phyloP scores from a whole-genome alignment of 2,113 vertebrate genomes.

The Papio anubis region DNA sequence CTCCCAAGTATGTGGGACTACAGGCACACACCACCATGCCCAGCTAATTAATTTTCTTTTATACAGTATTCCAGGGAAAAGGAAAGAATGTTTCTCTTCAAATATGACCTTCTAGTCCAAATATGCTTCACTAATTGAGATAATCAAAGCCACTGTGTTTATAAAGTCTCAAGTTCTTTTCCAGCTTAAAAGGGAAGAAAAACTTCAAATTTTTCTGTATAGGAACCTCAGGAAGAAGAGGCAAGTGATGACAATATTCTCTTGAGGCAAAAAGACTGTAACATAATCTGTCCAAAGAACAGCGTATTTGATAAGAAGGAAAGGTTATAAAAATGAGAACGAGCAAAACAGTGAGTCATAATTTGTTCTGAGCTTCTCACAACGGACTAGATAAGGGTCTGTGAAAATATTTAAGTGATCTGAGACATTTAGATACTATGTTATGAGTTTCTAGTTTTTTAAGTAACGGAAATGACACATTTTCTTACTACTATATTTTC shows the following conservation, averaged over 20 bases:
- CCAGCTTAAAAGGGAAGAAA: not conserved
- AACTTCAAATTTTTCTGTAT: not conserved
- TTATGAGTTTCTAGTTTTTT: not conserved
- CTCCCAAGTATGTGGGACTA: too few relatives aligned
- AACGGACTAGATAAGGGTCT: not conserved
- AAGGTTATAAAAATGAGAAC: conserved; percentile 20
- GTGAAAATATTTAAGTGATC: not conserved
- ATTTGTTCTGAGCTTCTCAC: not conserved
- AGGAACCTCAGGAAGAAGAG: not conserved
- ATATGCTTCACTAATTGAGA: not conserved
- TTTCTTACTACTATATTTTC: not conserved
- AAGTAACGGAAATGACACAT: not conserved
- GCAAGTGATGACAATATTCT: not conserved
- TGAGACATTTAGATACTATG: conserved; percentile 27
- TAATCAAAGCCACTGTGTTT: not conserved
- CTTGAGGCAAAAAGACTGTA: not conserved
- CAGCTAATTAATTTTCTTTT: conserved; percentile 8
- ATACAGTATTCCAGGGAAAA: not conserved
- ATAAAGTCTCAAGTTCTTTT: conserved; percentile 35
- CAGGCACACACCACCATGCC: too few relatives aligned
- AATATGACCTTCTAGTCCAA: not conserved
- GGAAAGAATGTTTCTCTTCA: not conserved
- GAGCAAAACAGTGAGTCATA: not conserved
- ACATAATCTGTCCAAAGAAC: not conserved
- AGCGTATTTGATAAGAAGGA: not conserved